phyloP scores from a whole-genome alignment of 1,140 invertebrate genomes.

The Drosophila triauraria region DNA sequence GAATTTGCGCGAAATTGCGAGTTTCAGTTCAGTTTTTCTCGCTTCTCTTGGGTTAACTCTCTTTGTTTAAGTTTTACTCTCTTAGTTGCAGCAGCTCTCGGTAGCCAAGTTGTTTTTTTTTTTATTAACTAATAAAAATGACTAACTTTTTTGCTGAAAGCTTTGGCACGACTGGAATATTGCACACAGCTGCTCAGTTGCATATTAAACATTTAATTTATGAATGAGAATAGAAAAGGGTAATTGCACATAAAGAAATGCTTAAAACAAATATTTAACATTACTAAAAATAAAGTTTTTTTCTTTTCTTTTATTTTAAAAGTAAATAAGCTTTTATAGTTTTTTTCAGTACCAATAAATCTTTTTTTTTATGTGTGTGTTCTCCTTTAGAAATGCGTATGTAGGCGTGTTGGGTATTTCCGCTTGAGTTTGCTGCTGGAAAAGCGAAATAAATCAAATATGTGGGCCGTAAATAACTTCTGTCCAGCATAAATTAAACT shows the following conservation, averaged over 20 bases:
- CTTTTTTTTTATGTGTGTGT: not conserved
- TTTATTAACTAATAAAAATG: constrained; percentile 37
- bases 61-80: constrained; percentile 25
- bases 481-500: constrained; percentile 5
- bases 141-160: constrained; percentile 38
- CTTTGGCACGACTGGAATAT: constrained; percentile 17
- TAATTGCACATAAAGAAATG: not conserved
- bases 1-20: constrained; percentile 44
- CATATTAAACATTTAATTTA: constrained; percentile 44
- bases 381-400: not conserved
- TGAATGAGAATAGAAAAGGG: constrained; percentile 17
- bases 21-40: constrained; percentile 10
- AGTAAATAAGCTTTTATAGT: not conserved
- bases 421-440: constrained; percentile 31
- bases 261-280: not conserved
- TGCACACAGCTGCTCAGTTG: constrained; percentile 31
- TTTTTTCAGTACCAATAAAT: not conserved
- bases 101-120: constrained; percentile 8
- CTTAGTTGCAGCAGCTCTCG: constrained; percentile 28
- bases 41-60: constrained; percentile 42
- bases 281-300: not conserved
- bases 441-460: constrained; percentile 29
- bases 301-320: not conserved
- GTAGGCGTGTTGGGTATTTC: constrained; percentile 56
- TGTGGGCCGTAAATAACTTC: constrained; percentile 21